phyloP scores from a whole-genome alignment of 2,888 invertebrate species.

The Patella depressa region DNA sequence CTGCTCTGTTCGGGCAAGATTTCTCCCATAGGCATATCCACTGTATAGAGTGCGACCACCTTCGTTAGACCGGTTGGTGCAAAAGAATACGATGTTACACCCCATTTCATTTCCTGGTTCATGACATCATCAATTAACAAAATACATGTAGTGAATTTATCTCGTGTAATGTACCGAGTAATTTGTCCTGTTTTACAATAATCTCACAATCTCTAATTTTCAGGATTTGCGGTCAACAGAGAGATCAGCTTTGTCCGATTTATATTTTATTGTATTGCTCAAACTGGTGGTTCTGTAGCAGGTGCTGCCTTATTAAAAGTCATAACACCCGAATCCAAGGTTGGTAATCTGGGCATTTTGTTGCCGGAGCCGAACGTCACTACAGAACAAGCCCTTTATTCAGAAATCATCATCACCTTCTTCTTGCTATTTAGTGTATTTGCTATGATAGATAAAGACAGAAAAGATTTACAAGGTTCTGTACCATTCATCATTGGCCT shows the following conservation, averaged over 20 bases:
- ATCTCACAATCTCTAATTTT: not conserved
- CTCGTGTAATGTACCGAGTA: too few relatives aligned
- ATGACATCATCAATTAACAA: too few relatives aligned
- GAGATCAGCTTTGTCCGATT: slow-evolving; percentile 28
- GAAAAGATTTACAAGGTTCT: slow-evolving; percentile 46
- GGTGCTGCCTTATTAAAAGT: slow-evolving; percentile 42
- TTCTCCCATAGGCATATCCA: too few relatives aligned
- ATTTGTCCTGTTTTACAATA: too few relatives aligned
- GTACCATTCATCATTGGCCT: slow-evolving; percentile 52
- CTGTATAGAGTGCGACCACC: too few relatives aligned
- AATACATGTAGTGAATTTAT: too few relatives aligned
- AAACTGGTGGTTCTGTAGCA: slow-evolving; percentile 43
- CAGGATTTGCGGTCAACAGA: slow-evolving; percentile 16
- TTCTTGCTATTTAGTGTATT: slow-evolving; percentile 46
- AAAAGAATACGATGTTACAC: too few relatives aligned
- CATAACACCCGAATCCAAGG: slow-evolving; percentile 39
- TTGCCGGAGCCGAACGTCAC: slow-evolving; percentile 42
- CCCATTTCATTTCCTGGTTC: too few relatives aligned
- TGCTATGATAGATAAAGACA: slow-evolving; percentile 44
- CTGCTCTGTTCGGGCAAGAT: too few relatives aligned
- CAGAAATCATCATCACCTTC: slow-evolving; percentile 51
- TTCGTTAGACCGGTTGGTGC: too few relatives aligned
- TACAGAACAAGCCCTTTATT: slow-evolving; percentile 42
- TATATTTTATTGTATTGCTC: slow-evolving; percentile 44
- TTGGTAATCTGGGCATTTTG: slow-evolving; percentile 45